Conservation (phyloP, 2,797 vertebrate species). For the Bucorvus abyssinicus region DNA sequence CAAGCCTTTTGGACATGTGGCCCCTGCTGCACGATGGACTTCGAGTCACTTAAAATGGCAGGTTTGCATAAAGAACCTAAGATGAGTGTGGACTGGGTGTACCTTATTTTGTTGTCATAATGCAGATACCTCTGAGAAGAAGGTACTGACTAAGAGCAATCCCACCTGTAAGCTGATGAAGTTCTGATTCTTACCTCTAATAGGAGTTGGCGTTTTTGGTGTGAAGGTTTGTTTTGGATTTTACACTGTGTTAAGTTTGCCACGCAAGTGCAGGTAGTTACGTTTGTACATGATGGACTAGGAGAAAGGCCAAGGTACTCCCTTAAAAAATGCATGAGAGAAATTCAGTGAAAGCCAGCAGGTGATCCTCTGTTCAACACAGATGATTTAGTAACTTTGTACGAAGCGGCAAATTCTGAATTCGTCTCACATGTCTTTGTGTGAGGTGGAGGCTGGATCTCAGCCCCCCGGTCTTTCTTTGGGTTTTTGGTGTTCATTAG, state of each 20-base stretch:
- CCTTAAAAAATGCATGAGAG: background rate
- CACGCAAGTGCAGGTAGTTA: background rate
- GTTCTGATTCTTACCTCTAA: background rate
- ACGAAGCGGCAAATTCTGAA: background rate
- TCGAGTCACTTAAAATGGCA: background rate
- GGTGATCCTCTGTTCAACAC: background rate
- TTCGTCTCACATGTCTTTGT: background rate
- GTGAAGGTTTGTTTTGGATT: too few species aligned
- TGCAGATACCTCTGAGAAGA: background rate
- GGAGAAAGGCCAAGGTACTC: background rate
- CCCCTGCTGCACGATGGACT: background rate
- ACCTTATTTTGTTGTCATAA: background rate
- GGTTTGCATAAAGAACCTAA: background rate
- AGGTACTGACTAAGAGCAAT: background rate
- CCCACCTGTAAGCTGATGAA: background rate
- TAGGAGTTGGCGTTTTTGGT: background rate
- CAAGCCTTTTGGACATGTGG: background rate
- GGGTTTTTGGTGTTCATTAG: background rate
- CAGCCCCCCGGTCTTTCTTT: background rate
- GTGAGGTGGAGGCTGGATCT: background rate
- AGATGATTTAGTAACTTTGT: background rate
- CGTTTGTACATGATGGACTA: accelerated
- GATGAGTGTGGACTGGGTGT: background rate
- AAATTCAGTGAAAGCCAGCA: background rate
- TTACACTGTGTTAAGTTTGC: background rate